Evolutionary conservation across 2,888 invertebrate species (phyloP).

Genomic region (Herminia tarsipennalis): DNA sequence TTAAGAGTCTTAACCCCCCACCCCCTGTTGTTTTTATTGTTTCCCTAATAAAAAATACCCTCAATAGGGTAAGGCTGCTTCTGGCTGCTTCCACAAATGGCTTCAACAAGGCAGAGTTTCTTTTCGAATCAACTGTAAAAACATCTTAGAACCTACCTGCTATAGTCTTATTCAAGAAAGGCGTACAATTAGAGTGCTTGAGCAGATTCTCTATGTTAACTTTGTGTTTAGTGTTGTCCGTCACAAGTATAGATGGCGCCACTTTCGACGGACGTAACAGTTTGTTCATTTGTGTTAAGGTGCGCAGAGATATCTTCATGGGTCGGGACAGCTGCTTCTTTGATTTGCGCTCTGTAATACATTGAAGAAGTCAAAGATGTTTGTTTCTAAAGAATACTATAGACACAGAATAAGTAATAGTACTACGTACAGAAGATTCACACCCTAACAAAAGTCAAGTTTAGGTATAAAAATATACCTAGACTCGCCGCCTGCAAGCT

Average conservation of each 20-base stretch:
- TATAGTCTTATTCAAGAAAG: conserved; percentile 67
- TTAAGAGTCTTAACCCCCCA: too few relatives aligned
- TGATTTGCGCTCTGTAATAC: conserved; percentile 55
- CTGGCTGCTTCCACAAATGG: too few relatives aligned
- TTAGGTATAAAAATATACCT: too few relatives aligned
- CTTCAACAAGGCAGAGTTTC: background rate
- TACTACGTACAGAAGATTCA: too few relatives aligned
- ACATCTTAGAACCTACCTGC: conserved; percentile 19
- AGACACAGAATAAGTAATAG: too few relatives aligned
- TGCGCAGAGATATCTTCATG: conserved; percentile 54
- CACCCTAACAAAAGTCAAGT: too few relatives aligned
- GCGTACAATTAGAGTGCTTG: conserved; percentile 74
- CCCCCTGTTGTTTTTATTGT: too few relatives aligned
- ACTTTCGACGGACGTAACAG: conserved; percentile 42
- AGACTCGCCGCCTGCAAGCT: too few relatives aligned
- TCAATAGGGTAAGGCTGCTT: too few relatives aligned
- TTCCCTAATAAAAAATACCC: too few relatives aligned
- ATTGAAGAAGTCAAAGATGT: too few relatives aligned
- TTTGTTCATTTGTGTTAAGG: conserved; percentile 52
- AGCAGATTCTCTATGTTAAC: conserved; percentile 66
- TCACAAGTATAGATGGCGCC: conserved; percentile 38
- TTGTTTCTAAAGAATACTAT: too few relatives aligned
- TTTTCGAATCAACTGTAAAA: background rate
- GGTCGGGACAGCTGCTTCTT: conserved; percentile 44
- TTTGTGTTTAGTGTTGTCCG: conserved; percentile 64